Evolutionary conservation across 1,140 invertebrate genomes (phyloP), one percentile per base, ranked within the genome.

Genomic region (Lerema accius): DNA sequence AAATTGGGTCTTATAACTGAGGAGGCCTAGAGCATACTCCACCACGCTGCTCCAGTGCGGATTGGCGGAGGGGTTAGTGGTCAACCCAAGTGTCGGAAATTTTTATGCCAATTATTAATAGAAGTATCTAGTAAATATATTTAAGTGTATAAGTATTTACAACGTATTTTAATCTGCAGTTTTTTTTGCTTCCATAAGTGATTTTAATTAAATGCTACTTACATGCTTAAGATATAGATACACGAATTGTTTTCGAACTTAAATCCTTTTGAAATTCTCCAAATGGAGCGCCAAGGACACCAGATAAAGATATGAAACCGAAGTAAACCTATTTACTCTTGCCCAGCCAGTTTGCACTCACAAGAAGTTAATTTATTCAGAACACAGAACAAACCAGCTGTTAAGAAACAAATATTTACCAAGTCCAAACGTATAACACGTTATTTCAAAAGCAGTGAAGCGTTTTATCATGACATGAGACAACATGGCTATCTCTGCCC

Each of bases 331-430:
- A 60, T 49, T 49, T 60, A 49, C 45, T 60, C 49, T 49, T 26
- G 58, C 26, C 45, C 58, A 48, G 17, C 43, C 56, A 60, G 58
- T 60, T 60, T 49, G 58, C 35, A 60, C 32, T 40, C 39, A 64
- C 60, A 60, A 71, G 63, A 64, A 65, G 62, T 69, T 73, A 66
- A 66, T 70, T 71, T 73, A 76, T 73, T 69, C 64, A 49, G 46
- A 53, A 45, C 42, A 56, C 64, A 76, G 61, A 73, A 70, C 62
- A 70, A 71, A 65, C 64, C 64, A 59, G 56, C 64, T 66, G 62
- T 75, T 71, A 69, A 75, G 66, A 75, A 72, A 76, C 69, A 72
- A 67, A 65, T 53, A 72, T 59, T 68, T 69, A 65, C 67, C 63
- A 67, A 61, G 67, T 59, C 63, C 61, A 69, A 72, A 76, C 64